These are phyloP conservation scores for Brachypodius melanocephalos DNA, from an alignment of 2,113 vertebrate species.

Conservation along the genomic window DNA sequence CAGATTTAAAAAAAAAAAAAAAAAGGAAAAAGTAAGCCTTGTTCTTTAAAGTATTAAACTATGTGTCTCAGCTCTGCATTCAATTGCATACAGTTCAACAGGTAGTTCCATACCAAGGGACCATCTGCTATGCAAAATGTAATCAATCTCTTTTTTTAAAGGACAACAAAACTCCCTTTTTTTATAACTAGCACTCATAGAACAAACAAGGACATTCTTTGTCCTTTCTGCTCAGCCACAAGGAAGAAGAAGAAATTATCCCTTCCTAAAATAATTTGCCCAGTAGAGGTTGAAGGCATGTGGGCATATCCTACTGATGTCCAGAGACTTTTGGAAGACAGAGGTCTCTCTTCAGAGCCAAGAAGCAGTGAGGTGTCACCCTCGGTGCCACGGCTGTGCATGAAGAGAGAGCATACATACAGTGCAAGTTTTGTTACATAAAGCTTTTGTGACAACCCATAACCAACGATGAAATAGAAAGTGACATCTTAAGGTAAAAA, in stretches of 20 bases:
- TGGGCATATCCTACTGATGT: background rate
- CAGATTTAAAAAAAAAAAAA: background rate
- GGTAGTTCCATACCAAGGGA: conserved; percentile 36
- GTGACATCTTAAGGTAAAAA: conserved; percentile 26
- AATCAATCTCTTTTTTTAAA: background rate
- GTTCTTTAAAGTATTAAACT: background rate
- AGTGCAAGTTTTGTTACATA: conserved; percentile 12
- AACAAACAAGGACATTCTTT: background rate
- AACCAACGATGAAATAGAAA: background rate
- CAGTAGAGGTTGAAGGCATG: background rate
- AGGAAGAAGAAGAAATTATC: background rate
- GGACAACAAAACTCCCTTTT: background rate
- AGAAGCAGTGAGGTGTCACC: background rate
- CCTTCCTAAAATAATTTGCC: conserved; percentile 1
- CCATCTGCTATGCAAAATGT: conserved; percentile 46
- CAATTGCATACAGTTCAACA: conserved; percentile 10
- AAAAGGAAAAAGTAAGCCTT: background rate
- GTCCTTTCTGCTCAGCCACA: conserved; percentile 4
- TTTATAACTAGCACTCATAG: background rate
- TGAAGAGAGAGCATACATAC: background rate
- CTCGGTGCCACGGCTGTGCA: background rate
- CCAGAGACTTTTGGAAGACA: conserved; percentile 5
- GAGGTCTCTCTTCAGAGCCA: background rate
- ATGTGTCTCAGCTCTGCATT: conserved; percentile 1
- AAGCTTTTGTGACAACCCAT: conserved; percentile 35